Conservation (phyloP, 1,140 invertebrate genomes). For the Calliphora vicina region DNA sequence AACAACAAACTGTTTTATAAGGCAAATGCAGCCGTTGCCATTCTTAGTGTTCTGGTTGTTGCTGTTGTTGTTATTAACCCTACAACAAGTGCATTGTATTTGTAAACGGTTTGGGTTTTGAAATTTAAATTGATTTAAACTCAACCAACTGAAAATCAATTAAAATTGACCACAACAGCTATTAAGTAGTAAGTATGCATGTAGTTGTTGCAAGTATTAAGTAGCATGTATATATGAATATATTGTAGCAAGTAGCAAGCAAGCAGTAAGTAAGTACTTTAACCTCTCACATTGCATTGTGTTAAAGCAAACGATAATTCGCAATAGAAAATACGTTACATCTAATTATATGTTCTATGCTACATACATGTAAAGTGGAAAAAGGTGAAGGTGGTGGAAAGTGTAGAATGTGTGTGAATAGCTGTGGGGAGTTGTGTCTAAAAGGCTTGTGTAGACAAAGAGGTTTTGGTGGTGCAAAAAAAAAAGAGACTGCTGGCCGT, state of each 20-base stretch:
- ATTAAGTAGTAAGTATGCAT: conserved; percentile 1
- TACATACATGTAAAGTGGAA: neutral
- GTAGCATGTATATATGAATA: too few relatives aligned
- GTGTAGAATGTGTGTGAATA: neutral
- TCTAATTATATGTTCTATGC: neutral
- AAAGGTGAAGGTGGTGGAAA: neutral
- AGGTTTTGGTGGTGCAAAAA: too few relatives aligned
- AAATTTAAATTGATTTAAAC: conserved; percentile 25
- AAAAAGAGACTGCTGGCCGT: too few relatives aligned
- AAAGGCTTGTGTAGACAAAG: too few relatives aligned
- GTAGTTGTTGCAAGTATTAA: neutral
- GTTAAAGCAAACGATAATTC: neutral
- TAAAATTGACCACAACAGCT: conserved; percentile 29
- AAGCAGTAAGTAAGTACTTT: neutral
- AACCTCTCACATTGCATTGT: neutral
- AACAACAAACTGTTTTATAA: neutral
- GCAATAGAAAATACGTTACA: neutral
- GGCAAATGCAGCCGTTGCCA: neutral
- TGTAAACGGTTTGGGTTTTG: neutral
- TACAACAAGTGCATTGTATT: neutral
- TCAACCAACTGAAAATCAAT: conserved; percentile 25
- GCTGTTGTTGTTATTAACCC: neutral
- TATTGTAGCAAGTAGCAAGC: neutral
- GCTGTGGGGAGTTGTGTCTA: neutral
- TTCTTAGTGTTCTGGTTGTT: neutral